Evolutionary conservation across 1,140 invertebrate genomes (phyloP), one percentile per base, ranked within the genome.

Genomic region (Scylla paramamosain): DNA sequence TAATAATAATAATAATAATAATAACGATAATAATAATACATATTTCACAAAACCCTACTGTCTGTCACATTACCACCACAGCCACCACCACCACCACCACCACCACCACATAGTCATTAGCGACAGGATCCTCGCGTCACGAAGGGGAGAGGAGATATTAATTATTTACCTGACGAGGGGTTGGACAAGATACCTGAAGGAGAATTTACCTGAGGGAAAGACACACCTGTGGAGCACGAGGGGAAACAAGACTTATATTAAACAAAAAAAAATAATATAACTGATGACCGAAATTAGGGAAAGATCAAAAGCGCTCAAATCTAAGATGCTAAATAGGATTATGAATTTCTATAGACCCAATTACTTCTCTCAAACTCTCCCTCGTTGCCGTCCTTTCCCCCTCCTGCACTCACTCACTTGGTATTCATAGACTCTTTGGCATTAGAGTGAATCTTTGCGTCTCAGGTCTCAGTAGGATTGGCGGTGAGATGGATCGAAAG

Each of bases 391-490:
- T 20, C 67, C 67, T 25, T 8, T 39, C 39, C 39, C 39, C 8
- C 67, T 77, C 20, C 0, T 20, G 12, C 67, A 77, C 67, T 77
- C n/a, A 77, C 67, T 77, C 67, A 77, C 20, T 77, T 77, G 67
- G 67, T 77, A 77, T 77, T 25, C 67, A 77, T 77, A 77, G 67
- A 77, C n/a, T 77, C 67, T 77, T 77, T 77, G 67, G 67, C 67
- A 77, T 77, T 77, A 77, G 67, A 77, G 12, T 77, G 67, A 77
- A 77, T 77, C 67, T 77, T 77, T 77, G 67, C 67, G 67, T 77
- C 67, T 77, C 67, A 77, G 67, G 67, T 77, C 67, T 77, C 67
- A 77, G 67, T n/a, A n/a, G 67, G 67, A 77, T 77, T 77, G 67
- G 25, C 20, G 20, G 67, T 12, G 52, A 59, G 52, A 59, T 12